Percentiles rank a stretch among this genome's conserved stretches.
Evolutionary conservation across 2,888 invertebrate species (phyloP).

Genomic region (Ceratothoa steindachneri): DNA sequence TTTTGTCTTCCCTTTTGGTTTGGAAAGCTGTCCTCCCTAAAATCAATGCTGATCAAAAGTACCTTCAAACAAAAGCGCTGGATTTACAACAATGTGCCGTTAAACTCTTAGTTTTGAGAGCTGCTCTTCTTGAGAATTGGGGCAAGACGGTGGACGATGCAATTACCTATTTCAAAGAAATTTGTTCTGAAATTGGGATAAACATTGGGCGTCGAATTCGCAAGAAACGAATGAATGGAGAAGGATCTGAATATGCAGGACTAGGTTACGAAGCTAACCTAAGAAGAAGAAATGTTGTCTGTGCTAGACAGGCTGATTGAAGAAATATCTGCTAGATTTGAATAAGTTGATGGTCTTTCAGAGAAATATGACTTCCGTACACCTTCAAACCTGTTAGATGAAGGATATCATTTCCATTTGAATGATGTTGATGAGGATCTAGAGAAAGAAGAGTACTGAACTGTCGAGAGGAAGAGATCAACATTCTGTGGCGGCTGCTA

Average conservation of each 20-base stretch:
- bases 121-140: neutral
- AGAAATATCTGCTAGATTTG: no score
- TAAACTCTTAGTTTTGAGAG: neutral
- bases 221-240: no score
- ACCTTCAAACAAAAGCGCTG: neutral
- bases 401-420: neutral
- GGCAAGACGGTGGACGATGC: neutral
- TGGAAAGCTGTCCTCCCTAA: neutral
- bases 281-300: no score
- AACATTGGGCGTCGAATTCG: no score
- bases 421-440: neutral
- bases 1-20: neutral
- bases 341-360: no score
- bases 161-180: no score
- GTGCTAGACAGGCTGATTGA: no score
- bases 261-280: no score
- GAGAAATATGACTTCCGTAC: neutral
- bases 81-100: no score
- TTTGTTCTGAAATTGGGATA: no score
- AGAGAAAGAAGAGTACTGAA: neutral
- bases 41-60: neutral
- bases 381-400: neutral
- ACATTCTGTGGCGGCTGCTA: no score
- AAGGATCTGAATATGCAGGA: no score
- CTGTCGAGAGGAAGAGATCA: neutral